Conservation (phyloP, 2,888 invertebrate genomes). For the Mythimna pallens region DNA sequence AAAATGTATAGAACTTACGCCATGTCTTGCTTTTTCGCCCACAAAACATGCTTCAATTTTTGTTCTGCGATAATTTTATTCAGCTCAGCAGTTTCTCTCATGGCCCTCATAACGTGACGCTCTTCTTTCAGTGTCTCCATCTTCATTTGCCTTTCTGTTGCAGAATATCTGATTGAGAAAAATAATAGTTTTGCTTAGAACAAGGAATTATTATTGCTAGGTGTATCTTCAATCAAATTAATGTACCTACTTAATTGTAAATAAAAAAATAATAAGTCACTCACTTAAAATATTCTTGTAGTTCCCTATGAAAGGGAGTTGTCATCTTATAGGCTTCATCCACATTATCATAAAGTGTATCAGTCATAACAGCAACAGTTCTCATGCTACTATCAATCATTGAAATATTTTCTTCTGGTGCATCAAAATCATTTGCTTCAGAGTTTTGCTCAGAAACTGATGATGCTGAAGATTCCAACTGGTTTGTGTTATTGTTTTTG, state of each 20-base stretch:
- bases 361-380: conserved; percentile 74
- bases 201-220: background rate
- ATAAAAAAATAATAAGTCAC: conserved; percentile 26
- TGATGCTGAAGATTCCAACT: conserved; percentile 72
- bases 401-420: conserved; percentile 61
- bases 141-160: conserved; percentile 81
- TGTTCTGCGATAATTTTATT: conserved; percentile 92
- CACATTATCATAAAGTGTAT: conserved; percentile 52
- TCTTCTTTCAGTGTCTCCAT: conserved; percentile 86
- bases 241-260: background rate
- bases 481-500: conserved; percentile 54
- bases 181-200: no score
- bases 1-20: conserved; percentile 75
- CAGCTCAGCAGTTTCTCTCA: conserved; percentile 91
- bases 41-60: conserved; percentile 88
- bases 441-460: conserved; percentile 74
- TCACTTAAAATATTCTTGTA: conserved; percentile 82
- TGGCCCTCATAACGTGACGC: conserved; percentile 82
- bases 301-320: conserved; percentile 75
- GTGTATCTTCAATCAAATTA: background rate
- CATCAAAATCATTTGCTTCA: conserved; percentile 73
- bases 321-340: conserved; percentile 62
- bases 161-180: conserved; percentile 69
- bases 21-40: conserved; percentile 85
- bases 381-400: conserved; percentile 47